A percentile compares a stretch with the other conserved stretches of the same genome.
Evolutionary conservation across 2,888 invertebrate genomes (phyloP).

Genomic region (Aporophyla nigra): DNA sequence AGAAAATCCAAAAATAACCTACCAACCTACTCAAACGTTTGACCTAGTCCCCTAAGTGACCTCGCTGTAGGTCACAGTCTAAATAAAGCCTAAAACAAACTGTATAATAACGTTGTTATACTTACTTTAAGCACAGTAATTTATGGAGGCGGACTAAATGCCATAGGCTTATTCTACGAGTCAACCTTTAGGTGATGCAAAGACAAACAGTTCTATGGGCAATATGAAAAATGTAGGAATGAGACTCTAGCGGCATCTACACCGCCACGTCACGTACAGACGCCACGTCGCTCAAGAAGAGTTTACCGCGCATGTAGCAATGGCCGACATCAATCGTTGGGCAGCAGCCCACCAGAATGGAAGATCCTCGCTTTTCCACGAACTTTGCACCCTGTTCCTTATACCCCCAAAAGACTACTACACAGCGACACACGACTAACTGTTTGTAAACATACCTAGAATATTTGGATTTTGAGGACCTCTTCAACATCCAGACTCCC

Average conservation of each 20-base stretch:
- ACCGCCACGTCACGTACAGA: too few species aligned
- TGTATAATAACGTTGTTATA: not conserved
- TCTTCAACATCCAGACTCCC: not conserved
- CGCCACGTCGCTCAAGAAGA: too few species aligned
- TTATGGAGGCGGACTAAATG: too few species aligned
- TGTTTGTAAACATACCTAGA: not conserved
- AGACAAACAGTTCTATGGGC: not conserved
- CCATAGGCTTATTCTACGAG: too few species aligned
- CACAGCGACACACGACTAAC: not conserved
- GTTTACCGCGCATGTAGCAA: too few species aligned
- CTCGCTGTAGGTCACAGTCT: not conserved
- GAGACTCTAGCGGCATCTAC: too few species aligned
- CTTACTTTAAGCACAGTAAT: not conserved
- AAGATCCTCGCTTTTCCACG: too few species aligned
- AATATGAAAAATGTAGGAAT: not conserved
- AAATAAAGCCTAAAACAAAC: not conserved
- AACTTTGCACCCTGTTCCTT: too few species aligned
- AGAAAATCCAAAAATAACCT: not conserved
- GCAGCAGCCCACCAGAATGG: too few species aligned
- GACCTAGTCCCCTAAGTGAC: conserved; percentile 5
- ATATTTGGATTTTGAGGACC: not conserved
- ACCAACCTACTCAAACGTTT: not conserved
- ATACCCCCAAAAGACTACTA: too few species aligned
- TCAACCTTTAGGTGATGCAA: not conserved
- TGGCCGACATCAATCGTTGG: too few species aligned